Base-by-base conservation (phyloP, 2,113 vertebrate genomes). In the Galeopterus variegatus region DNA sequence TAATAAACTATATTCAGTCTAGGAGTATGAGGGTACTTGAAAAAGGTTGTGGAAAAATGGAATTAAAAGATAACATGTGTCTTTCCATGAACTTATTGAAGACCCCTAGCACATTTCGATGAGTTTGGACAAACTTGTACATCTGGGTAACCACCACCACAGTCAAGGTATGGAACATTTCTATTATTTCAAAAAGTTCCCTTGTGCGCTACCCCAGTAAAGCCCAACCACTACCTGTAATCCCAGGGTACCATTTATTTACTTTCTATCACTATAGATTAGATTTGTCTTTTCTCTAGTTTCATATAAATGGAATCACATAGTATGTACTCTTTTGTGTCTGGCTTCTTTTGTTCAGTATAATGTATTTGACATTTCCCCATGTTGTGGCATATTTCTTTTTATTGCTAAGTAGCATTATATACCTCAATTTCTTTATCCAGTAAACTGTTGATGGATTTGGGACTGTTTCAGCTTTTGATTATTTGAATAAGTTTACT, bases 321-420 rank as follows among this genome's bases (percentile, higher is more conserved):
- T 18, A 45, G 48, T 56, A 14, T 65, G 26, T 88, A 60, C n/a
- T 88, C 36, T 73, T 87, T 60, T 73, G 62, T 85, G 45, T 64
- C 41, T 83, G 17, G 41, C 28, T 64, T 65, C 60, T 67, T 67
- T 65, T 85, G 62, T 14, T 67, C 7, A 50, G 45, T 31, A 24
- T 67, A 67, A 54, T 76, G 36, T 77, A 77, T 86, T 79, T 95
- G 65, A 54, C 48, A 58, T 94, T 84, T 82, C 65, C 41, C 41
- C 41, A 41, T 41, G 41, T 41, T 41, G 41, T 76, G 15, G 5
- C 72, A 33, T 60, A 45, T 86, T 85, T 24, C 19, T 83, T 83
- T 83, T 67, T 94, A 76, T 89, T 82, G 69, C 48, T 80, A 2
- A 91, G 33, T 86, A 86, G 19, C 33, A 95, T 80, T 79, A 52